Evolutionary conservation across 2,797 vertebrate species (phyloP).

Genomic region (Rhinichthys osculus): DNA sequence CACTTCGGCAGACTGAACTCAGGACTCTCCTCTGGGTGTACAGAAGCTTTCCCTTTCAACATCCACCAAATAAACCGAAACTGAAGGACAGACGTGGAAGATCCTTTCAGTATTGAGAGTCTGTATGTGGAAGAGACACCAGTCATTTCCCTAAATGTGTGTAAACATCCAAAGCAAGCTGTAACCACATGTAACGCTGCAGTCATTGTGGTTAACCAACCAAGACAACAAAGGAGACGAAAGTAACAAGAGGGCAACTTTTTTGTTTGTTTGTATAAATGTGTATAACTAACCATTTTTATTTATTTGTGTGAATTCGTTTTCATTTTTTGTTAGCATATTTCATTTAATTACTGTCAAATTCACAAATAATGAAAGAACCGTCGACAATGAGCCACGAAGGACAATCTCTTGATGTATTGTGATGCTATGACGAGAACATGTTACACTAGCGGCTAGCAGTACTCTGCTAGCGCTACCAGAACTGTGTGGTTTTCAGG

Average conservation of each 20-base stretch:
- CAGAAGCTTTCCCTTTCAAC: background rate
- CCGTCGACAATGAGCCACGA: background rate
- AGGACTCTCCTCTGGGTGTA: constrained; percentile 59
- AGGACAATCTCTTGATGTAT: constrained; percentile 36
- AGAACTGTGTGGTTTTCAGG: constrained; percentile 13
- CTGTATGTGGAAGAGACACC: background rate
- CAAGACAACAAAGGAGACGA: background rate
- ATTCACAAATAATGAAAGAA: constrained; percentile 13
- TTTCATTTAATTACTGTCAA: background rate
- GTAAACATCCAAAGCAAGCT: background rate
- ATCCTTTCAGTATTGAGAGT: background rate
- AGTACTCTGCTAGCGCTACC: background rate
- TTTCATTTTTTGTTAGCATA: background rate
- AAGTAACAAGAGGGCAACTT: background rate
- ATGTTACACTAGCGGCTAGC: constrained; percentile 10
- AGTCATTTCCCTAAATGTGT: background rate
- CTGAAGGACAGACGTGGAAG: background rate
- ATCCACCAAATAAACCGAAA: background rate
- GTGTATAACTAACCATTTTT: constrained; percentile 27
- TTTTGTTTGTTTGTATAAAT: background rate
- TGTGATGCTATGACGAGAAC: background rate
- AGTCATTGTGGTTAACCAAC: background rate
- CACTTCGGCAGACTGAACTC: constrained; percentile 70
- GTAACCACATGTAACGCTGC: background rate
- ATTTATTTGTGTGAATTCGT: constrained; percentile 32